phyloP scores from a whole-genome alignment of 2,888 invertebrate genomes.

The Drosophila kuntzei region DNA sequence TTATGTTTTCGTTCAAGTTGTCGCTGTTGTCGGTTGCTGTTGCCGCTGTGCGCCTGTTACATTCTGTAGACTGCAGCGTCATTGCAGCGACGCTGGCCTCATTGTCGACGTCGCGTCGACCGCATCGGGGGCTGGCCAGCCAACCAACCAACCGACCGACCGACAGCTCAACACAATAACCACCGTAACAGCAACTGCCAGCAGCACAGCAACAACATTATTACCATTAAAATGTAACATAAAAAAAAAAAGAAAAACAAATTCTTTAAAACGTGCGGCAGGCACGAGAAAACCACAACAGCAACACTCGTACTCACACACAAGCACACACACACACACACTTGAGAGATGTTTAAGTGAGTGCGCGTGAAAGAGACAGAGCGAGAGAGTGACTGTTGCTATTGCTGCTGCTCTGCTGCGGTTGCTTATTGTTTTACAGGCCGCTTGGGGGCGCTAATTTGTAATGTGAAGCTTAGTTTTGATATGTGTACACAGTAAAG shows the following conservation, averaged over 20 bases:
- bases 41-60: slow-evolving; percentile 77
- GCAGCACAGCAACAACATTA: slow-evolving; percentile 33
- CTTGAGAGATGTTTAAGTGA: slow-evolving; percentile 24
- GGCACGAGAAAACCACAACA: slow-evolving; percentile 54
- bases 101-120: slow-evolving; percentile 15
- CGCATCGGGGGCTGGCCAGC: slow-evolving; percentile 3
- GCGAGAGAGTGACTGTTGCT: slow-evolving; percentile 27
- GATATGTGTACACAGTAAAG: slow-evolving; percentile 46
- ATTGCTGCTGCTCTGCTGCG: slow-evolving; percentile 42
- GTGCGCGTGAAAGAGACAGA: slow-evolving; percentile 12
- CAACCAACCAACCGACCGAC: background rate
- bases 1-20: slow-evolving; percentile 22
- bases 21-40: slow-evolving; percentile 17
- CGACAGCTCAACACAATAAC: slow-evolving; percentile 24
- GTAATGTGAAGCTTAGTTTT: slow-evolving; percentile 59
- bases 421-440: slow-evolving; percentile 68
- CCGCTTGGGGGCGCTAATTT: slow-evolving; percentile 80
- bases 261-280: slow-evolving; percentile 63
- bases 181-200: slow-evolving; percentile 31
- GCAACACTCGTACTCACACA: no score
- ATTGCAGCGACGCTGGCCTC: slow-evolving; percentile 74
- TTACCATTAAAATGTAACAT: slow-evolving; percentile 64
- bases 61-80: slow-evolving; percentile 84
- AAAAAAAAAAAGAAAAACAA: slow-evolving; percentile 5
- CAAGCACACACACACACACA: slow-evolving; percentile 22